Evolutionary conservation across 2,888 invertebrate species (phyloP).

Genomic region (Andrena bucephala): DNA sequence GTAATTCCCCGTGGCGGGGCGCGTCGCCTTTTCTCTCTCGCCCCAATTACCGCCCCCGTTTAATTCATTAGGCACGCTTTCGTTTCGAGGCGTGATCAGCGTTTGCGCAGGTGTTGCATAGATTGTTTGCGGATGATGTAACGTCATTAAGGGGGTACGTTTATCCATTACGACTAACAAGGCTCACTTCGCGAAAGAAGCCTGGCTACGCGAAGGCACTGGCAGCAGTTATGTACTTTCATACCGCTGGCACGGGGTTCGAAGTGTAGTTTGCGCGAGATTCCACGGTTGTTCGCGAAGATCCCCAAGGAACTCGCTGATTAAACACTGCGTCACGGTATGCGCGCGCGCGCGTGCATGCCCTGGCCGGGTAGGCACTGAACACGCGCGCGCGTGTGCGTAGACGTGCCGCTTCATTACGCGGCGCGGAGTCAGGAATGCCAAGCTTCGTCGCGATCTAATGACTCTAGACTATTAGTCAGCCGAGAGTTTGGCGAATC

Average conservation of each 20-base stretch:
- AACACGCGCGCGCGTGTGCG: neutral
- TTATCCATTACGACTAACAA: slow-evolving; percentile 46
- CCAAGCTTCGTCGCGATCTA: slow-evolving; percentile 63
- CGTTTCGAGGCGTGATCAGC: slow-evolving; percentile 22
- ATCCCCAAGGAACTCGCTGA: slow-evolving; percentile 28
- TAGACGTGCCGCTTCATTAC: slow-evolving; percentile 57
- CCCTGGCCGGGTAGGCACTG: neutral
- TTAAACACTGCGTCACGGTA: slow-evolving; percentile 33
- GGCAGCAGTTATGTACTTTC: neutral
- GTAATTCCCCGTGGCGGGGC: slow-evolving; percentile 44
- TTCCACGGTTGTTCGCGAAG: slow-evolving; percentile 12
- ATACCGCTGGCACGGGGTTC: neutral
- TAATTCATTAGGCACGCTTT: slow-evolving; percentile 40
- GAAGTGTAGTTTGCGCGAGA: neutral
- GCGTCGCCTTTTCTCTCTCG: slow-evolving; percentile 32
- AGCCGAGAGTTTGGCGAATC: slow-evolving; percentile 60
- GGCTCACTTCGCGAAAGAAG: neutral
- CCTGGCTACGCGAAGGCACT: neutral
- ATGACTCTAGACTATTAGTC: slow-evolving; percentile 59
- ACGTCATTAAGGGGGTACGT: slow-evolving; percentile 40
- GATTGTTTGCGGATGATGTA: slow-evolving; percentile 35
- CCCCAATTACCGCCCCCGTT: slow-evolving; percentile 40
- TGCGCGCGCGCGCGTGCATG: neutral
- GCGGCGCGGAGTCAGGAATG: slow-evolving; percentile 60
- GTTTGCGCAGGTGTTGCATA: slow-evolving; percentile 42